Evolutionary conservation across 2,888 invertebrate species (phyloP), one percentile per base, ranked within the genome.

Genomic region (Pristionchus entomophagus): DNA sequence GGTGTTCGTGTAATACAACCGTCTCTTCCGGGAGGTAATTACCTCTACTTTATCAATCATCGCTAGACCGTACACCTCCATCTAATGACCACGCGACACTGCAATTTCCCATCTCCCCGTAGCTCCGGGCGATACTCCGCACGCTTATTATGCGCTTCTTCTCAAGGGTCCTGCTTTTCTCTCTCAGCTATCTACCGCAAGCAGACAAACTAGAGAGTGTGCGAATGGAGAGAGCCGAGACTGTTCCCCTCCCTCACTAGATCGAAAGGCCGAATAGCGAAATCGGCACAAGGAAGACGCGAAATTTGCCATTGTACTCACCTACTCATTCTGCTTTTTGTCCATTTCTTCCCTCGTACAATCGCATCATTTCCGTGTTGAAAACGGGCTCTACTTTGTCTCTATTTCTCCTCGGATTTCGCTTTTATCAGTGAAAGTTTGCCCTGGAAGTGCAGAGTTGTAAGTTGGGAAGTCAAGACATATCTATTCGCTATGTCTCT

Each of bases 401-500:
- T n/a, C n/a, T n/a, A n/a, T n/a, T n/a, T n/a, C n/a, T n/a, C n/a
- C n/a, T n/a, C n/a, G n/a, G n/a, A n/a, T n/a, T n/a, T n/a, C n/a
- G n/a, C n/a, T n/a, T n/a, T 65, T 65, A 65, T 65, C 65, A 65
- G 65, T 35, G 65, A 65, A 65, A 65, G 35, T 65, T 65, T 65
- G 65, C 65, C 65, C 65, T 65, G 2, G 19, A 22, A 65, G 65
- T 14, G 65, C 65, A 65, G 65, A 65, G 65, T 19, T 65, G 65
- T 65, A 65, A 65, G 65, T 19, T 65, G 19, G 35, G n/a, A n/a
- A n/a, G n/a, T n/a, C n/a, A n/a, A n/a, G n/a, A n/a, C n/a, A n/a
- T n/a, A n/a, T n/a, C n/a, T n/a, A n/a, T n/a, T n/a, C n/a, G n/a
- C n/a, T n/a, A n/a, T n/a, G n/a, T n/a, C n/a, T n/a, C n/a, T n/a